These are phyloP conservation scores for Cyanocitta stelleri DNA, from an alignment of 2,113 vertebrate genomes.

Conservation along the genomic window DNA sequence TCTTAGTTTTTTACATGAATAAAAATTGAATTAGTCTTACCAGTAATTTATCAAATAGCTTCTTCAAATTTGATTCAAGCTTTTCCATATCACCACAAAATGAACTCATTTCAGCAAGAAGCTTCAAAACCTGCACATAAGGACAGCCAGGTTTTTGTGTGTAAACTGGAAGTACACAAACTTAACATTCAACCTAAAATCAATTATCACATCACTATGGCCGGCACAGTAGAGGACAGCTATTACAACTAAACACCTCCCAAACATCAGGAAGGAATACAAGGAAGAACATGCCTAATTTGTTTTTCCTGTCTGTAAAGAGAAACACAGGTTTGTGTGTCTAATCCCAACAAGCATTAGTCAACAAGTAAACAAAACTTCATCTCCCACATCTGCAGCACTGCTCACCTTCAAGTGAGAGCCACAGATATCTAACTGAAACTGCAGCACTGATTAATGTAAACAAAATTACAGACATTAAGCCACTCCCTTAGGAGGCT, in stretches of 20 bases:
- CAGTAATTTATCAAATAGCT: slow-evolving; percentile 93
- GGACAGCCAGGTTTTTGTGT: neutral
- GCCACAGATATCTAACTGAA: neutral
- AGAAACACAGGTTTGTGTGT: neutral
- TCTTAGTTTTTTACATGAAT: neutral
- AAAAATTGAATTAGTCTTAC: slow-evolving; percentile 72
- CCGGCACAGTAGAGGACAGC: neutral
- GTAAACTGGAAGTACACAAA: neutral
- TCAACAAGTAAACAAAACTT: neutral
- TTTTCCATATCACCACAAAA: slow-evolving; percentile 99
- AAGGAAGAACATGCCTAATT: neutral
- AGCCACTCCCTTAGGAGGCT: neutral
- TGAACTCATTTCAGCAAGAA: slow-evolving; percentile 97
- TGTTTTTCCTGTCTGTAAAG: neutral
- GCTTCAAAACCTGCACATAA: slow-evolving; percentile 86
- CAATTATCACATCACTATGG: neutral
- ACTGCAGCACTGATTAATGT: neutral
- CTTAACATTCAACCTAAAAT: neutral
- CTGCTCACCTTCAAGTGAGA: neutral
- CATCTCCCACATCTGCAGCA: neutral
- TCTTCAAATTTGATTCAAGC: slow-evolving; percentile 93
- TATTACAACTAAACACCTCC: neutral
- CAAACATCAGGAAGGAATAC: neutral
- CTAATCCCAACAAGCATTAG: neutral
- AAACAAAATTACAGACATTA: neutral